Evolutionary conservation across 2,888 invertebrate genomes (phyloP).

Genomic region (Lomographa bimaculata): DNA sequence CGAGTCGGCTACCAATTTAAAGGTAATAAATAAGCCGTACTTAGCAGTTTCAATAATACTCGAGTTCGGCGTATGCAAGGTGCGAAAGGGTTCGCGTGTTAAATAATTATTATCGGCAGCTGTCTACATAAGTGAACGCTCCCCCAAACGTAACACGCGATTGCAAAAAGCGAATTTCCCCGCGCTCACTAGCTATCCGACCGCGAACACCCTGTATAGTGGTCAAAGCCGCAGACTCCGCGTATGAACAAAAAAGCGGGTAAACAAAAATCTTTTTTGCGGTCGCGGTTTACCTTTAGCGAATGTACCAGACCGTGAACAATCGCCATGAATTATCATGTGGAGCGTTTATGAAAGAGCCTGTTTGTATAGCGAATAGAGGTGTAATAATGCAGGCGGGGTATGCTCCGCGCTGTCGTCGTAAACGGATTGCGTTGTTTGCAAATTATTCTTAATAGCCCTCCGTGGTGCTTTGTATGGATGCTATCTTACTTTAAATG

Average conservation of each 20-base stretch:
- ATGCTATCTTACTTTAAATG: constrained; percentile 41
- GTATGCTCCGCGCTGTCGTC: constrained; percentile 53
- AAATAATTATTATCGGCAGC: constrained; percentile 75
- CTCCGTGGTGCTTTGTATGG: constrained; percentile 37
- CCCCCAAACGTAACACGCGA: constrained; percentile 68
- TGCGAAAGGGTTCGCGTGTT: constrained; percentile 77
- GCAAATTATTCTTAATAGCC: constrained; percentile 60
- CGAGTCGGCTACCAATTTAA: constrained; percentile 9
- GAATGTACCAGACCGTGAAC: constrained; percentile 78
- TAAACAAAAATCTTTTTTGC: constrained; percentile 78
- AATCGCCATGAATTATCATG: constrained; percentile 78
- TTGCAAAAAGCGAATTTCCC: constrained; percentile 63
- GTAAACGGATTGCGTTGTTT: constrained; percentile 63
- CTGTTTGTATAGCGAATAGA: constrained; percentile 71
- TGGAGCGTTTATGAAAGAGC: constrained; percentile 73
- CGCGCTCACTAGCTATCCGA: constrained; percentile 50
- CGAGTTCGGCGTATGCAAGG: constrained; percentile 64
- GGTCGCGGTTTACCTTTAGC: constrained; percentile 77
- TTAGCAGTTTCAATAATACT: constrained; percentile 43
- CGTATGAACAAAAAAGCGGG: constrained; percentile 66
- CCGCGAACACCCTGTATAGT: constrained; percentile 61
- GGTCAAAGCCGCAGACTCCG: constrained; percentile 66
- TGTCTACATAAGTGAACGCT: constrained; percentile 58
- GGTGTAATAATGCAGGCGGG: constrained; percentile 59
- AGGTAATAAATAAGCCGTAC: constrained; percentile 37